Conservation (phyloP, 2,797 vertebrate genomes). For the Distichodus sexfasciatus region DNA sequence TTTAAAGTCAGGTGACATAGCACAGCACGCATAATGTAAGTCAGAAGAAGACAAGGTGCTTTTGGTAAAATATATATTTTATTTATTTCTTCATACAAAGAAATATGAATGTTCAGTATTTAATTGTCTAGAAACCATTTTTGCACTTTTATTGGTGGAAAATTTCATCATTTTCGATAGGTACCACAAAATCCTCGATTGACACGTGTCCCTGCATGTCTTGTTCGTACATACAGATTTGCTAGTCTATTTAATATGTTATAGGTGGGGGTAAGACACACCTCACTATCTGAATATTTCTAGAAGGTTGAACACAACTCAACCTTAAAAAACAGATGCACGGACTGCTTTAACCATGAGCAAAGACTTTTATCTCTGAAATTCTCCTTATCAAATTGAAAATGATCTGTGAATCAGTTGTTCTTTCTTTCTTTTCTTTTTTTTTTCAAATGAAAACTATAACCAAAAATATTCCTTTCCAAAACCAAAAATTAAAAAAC, state of each 20-base stretch:
- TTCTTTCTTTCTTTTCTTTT: slow-evolving; percentile 37
- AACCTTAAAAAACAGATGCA: slow-evolving; percentile 83
- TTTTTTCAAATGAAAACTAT: slow-evolving; percentile 6
- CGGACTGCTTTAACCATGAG: slow-evolving; percentile 68
- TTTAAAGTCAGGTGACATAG: too few relatives aligned
- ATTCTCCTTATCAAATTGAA: slow-evolving; percentile 46
- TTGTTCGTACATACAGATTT: slow-evolving; percentile 79
- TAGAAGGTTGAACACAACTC: slow-evolving; percentile 89
- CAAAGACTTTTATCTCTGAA: slow-evolving; percentile 42
- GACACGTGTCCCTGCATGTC: slow-evolving; percentile 65
- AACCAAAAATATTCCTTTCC: slow-evolving; percentile 50
- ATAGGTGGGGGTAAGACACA: slow-evolving; percentile 77
- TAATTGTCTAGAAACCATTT: slow-evolving; percentile 97
- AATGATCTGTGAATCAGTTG: too few relatives aligned
- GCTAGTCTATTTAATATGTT: slow-evolving; percentile 82
- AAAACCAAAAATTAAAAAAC: too few relatives aligned
- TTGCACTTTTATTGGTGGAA: too few relatives aligned
- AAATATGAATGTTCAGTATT: slow-evolving; percentile 94
- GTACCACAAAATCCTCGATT: slow-evolving; percentile 96
- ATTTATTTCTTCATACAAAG: slow-evolving; percentile 99
- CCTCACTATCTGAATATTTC: slow-evolving; percentile 75
- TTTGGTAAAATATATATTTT: slow-evolving; percentile 95
- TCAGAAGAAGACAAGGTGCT: slow-evolving; percentile 8
- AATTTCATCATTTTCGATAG: slow-evolving; percentile 89
- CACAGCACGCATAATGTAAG: neutral